These are phyloP conservation scores for Noctua janthina DNA, from an alignment of 2,888 invertebrate species.

Conservation along the genomic window DNA sequence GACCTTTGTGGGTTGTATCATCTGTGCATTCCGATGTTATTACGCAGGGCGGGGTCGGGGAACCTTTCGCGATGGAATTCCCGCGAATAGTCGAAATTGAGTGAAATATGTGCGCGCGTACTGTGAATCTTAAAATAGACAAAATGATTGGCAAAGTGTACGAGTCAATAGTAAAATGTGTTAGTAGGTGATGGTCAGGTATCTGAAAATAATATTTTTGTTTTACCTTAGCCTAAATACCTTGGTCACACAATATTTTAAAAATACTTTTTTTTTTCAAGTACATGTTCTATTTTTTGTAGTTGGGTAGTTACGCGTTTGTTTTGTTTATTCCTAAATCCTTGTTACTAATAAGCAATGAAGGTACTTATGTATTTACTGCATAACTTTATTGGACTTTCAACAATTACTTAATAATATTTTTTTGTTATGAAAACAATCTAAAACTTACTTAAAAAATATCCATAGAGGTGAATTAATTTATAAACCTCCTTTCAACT, in stretches of 20 bases:
- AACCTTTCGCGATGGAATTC: slow-evolving; percentile 75
- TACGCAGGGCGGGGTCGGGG: slow-evolving; percentile 80
- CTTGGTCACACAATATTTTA: slow-evolving; percentile 63
- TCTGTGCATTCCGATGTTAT: slow-evolving; percentile 87
- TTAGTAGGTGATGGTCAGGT: slow-evolving; percentile 88
- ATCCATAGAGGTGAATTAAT: background rate
- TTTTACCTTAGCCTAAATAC: slow-evolving; percentile 86
- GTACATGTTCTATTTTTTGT: slow-evolving; percentile 51
- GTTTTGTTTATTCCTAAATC: slow-evolving; percentile 28
- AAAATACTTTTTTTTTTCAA: slow-evolving; percentile 65
- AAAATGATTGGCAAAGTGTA: slow-evolving; percentile 79
- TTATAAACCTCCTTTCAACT: background rate
- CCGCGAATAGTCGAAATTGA: slow-evolving; percentile 74
- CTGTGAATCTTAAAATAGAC: slow-evolving; percentile 82
- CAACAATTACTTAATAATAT: background rate
- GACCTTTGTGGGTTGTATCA: slow-evolving; percentile 84
- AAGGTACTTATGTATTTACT: too few species aligned
- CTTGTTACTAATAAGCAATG: background rate
- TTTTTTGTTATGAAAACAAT: background rate
- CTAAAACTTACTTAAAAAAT: background rate
- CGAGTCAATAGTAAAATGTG: slow-evolving; percentile 81
- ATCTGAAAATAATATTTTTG: slow-evolving; percentile 77
- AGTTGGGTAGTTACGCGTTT: background rate
- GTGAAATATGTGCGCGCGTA: slow-evolving; percentile 69
- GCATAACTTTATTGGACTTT: background rate